Conservation (phyloP, 1,140 invertebrate species). For the Drosophila sechellia region DNA sequence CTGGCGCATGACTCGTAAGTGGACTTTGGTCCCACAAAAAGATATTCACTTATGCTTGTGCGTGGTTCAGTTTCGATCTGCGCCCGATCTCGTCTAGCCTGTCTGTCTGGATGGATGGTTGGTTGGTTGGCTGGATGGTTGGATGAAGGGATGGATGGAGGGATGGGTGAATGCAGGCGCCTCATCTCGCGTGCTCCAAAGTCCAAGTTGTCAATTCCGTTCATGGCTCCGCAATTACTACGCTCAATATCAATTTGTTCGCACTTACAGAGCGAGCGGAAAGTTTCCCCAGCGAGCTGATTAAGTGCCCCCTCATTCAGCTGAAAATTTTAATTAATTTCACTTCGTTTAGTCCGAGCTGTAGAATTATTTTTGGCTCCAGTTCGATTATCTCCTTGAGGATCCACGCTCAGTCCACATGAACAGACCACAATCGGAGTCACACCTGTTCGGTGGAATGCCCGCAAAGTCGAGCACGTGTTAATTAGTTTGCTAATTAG, state of each 20-base stretch:
- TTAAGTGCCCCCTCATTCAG: slow-evolving; percentile 35
- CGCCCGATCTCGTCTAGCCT: slow-evolving; percentile 44
- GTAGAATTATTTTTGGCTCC: slow-evolving; percentile 46
- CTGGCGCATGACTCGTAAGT: slow-evolving; percentile 73
- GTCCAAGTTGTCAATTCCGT: slow-evolving; percentile 55
- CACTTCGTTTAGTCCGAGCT: slow-evolving; percentile 16
- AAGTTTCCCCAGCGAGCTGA: slow-evolving; percentile 45
- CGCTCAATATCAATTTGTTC: slow-evolving; percentile 43
- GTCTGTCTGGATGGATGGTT: slow-evolving; percentile 40
- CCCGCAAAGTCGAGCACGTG: background rate
- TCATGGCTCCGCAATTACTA: slow-evolving; percentile 41
- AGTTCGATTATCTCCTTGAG: slow-evolving; percentile 54
- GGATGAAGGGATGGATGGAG: slow-evolving; percentile 2
- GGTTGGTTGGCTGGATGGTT: background rate
- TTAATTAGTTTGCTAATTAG: slow-evolving; percentile 19
- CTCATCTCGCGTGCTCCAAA: slow-evolving; percentile 42
- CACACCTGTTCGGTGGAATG: slow-evolving; percentile 19
- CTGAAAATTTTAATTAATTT: slow-evolving; percentile 44
- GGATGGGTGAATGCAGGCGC: slow-evolving; percentile 35
- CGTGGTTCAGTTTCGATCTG: slow-evolving; percentile 34
- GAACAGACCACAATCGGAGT: slow-evolving; percentile 31
- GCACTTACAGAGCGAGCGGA: slow-evolving; percentile 49
- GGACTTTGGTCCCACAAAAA: slow-evolving; percentile 55
- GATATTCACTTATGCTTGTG: slow-evolving; percentile 12
- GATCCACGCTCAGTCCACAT: slow-evolving; percentile 63